Conservation (phyloP, 2,888 invertebrate species). For the Mystacides longicornis region DNA sequence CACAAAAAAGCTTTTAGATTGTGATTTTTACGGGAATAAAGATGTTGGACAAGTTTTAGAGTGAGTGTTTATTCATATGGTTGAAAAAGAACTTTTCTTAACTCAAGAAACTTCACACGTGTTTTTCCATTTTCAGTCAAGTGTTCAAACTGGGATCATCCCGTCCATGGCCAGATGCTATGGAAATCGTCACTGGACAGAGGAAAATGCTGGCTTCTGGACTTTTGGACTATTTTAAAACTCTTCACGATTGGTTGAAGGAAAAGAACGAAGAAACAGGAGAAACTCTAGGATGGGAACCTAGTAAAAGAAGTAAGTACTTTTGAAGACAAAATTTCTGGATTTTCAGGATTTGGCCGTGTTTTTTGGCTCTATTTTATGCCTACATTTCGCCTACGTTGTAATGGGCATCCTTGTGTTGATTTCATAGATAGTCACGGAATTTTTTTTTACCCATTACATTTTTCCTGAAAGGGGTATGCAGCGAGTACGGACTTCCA, state of each 20-base stretch:
- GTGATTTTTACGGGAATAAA: conserved; percentile 67
- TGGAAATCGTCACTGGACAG: conserved; percentile 64
- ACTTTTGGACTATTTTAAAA: conserved; percentile 64
- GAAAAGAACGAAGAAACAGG: conserved; percentile 56
- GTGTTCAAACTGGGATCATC: conserved; percentile 59
- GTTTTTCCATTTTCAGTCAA: no score
- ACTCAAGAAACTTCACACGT: no score
- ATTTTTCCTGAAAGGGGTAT: no score
- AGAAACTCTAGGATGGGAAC: conserved; percentile 53
- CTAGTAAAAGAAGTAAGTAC: conserved; percentile 41
- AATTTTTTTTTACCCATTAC: no score
- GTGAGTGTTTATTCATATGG: conserved; percentile 34
- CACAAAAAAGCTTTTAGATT: conserved; percentile 58
- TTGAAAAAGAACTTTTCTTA: no score
- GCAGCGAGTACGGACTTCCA: no score
- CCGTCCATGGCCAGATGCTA: conserved; percentile 65
- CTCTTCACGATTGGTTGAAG: conserved; percentile 59
- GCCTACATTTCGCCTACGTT: no score
- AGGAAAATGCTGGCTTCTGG: conserved; percentile 62
- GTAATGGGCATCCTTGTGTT: no score
- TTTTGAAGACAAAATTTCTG: no score
- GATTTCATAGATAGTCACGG: no score
- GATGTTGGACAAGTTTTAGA: conserved; percentile 60
- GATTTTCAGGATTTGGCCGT: no score
- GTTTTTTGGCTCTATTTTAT: no score